Percentiles rank a stretch among this genome's conserved stretches.
Conservation (phyloP, 2,113 vertebrate species). For the Alosa alosa region DNA sequence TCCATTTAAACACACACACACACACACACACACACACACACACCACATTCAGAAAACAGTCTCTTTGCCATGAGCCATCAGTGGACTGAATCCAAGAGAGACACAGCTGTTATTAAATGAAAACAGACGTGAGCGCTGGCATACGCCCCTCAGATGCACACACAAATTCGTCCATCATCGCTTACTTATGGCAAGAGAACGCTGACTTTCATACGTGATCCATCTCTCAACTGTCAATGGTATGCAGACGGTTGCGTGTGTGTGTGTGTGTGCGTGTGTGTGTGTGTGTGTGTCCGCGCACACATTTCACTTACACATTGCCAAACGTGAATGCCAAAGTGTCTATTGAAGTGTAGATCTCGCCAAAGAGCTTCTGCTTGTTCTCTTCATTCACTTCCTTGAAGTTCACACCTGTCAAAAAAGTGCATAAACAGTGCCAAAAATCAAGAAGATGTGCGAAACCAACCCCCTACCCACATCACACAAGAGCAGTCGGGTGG, state of each 20-base stretch:
- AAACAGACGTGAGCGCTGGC: not conserved
- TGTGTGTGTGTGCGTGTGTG: not conserved
- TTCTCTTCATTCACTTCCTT: constrained; percentile 94
- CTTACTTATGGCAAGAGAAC: not conserved
- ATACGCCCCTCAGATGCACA: not conserved
- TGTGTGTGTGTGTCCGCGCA: not conserved
- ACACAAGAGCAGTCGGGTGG: not conserved
- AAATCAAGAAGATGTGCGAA: not conserved
- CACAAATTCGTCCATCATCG: not conserved
- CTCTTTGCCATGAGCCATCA: not conserved
- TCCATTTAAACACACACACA: not conserved
- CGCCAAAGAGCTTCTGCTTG: constrained; percentile 84
- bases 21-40: constrained; percentile 26
- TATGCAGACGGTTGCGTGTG: not conserved
- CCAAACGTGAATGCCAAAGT: constrained; percentile 96
- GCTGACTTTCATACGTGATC: not conserved
- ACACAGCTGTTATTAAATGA: constrained; percentile 12
- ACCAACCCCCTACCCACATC: not conserved
- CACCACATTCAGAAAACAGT: constrained; percentile 36
- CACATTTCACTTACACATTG: constrained; percentile 87
- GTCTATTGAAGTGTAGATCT: constrained; percentile 92
- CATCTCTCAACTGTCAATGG: not conserved
- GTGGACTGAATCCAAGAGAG: not conserved
- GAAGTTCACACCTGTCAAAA: constrained; percentile 86
- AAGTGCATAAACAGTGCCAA: not conserved